Conservation (phyloP, 2,797 vertebrate species). For the Kryptolebias ocellatus region DNA sequence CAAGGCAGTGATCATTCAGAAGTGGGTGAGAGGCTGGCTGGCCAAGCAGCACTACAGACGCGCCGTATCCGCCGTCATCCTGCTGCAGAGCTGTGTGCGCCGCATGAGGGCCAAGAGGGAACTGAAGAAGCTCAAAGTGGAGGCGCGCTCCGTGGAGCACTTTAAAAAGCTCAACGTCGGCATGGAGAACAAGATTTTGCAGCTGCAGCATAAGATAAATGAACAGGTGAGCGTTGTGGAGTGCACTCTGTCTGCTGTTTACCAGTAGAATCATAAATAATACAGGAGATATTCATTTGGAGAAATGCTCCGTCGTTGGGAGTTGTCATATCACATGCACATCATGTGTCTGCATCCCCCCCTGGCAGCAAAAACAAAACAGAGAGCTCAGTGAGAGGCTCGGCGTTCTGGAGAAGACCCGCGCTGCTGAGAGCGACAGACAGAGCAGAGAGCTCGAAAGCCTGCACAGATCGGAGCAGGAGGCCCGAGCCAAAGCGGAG, state of each 20-base stretch:
- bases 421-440: constrained; percentile 84
- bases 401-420: constrained; percentile 78
- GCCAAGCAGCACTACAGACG: constrained; percentile 79
- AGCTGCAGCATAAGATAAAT: constrained; percentile 92
- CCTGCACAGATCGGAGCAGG: constrained; percentile 85
- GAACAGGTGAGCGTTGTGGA: constrained; percentile 86
- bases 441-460: constrained; percentile 84
- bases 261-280: constrained; percentile 4
- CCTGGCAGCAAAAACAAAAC: constrained; percentile 91
- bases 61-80: constrained; percentile 81
- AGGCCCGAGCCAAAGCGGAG: constrained; percentile 82
- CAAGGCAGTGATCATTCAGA: constrained; percentile 90
- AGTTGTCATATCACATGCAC: constrained; percentile 66
- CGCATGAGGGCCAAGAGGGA: constrained; percentile 90
- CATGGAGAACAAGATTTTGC: constrained; percentile 98
- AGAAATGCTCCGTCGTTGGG: constrained; percentile 45
- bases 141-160: constrained; percentile 93
- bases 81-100: constrained; percentile 92
- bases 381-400: constrained; percentile 88
- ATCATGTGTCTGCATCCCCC: constrained; percentile 56
- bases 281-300: neutral
- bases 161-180: constrained; percentile 93
- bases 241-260: constrained; percentile 15
- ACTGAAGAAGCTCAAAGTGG: constrained; percentile 91
- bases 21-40: constrained; percentile 87